Conservation (phyloP, 2,888 invertebrate genomes). For the Scaptodrosophila latifasciaeformis region DNA sequence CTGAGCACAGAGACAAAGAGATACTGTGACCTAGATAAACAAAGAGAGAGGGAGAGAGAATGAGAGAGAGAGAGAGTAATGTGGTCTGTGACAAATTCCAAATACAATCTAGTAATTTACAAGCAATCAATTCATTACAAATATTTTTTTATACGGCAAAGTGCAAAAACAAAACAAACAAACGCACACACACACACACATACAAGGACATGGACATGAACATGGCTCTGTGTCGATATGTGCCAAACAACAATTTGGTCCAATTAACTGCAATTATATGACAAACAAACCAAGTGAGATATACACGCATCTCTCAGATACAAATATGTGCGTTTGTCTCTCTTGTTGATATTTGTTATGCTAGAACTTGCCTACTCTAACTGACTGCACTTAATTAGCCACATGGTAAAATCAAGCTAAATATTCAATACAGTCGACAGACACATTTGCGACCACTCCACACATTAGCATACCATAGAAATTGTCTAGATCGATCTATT, state of each 20-base stretch:
- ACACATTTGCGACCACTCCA: slow-evolving; percentile 1
- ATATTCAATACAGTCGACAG: slow-evolving; percentile 43
- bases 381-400: slow-evolving; percentile 53
- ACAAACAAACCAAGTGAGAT: slow-evolving; percentile 4
- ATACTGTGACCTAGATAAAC: no score
- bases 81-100: slow-evolving; percentile 32
- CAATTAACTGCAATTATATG: slow-evolving; percentile 53
- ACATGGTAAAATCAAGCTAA: slow-evolving; percentile 30
- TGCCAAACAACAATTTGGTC: slow-evolving; percentile 39
- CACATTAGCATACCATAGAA: no score
- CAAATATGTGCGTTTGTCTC: no score
- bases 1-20: background rate
- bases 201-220: background rate
- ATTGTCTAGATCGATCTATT: no score
- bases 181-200: slow-evolving; percentile 3
- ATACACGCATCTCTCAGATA: no score
- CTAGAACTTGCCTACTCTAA: background rate
- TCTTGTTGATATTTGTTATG: no score
- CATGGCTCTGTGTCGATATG: background rate
- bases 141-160: slow-evolving; percentile 27
- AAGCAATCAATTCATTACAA: slow-evolving; percentile 37
- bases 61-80: no score
- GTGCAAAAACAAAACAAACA: no score
- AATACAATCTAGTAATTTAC: slow-evolving; percentile 37
- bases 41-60: no score